These are phyloP conservation scores for Papilio machaon DNA, from an alignment of 1,140 invertebrate genomes.

Conservation along the genomic window DNA sequence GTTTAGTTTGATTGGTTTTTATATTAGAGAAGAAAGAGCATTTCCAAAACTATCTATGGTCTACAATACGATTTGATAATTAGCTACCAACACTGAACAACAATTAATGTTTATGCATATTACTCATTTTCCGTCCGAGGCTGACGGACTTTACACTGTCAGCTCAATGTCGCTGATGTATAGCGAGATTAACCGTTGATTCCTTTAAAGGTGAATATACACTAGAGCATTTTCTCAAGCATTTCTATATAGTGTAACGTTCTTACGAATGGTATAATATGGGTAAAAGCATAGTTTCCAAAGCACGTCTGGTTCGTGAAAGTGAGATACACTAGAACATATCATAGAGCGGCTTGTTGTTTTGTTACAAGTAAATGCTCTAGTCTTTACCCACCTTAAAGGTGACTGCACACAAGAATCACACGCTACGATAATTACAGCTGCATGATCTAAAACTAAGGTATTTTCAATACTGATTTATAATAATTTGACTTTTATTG, in stretches of 20 bases:
- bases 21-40: neutral
- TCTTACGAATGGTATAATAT: too few relatives aligned
- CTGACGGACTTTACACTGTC: conserved; percentile 52
- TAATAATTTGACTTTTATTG: neutral
- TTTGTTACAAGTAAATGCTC: too few relatives aligned
- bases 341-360: too few relatives aligned
- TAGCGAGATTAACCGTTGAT: conserved; percentile 66
- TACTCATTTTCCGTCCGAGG: conserved; percentile 59
- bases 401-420: conserved; percentile 42
- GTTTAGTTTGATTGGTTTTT: neutral
- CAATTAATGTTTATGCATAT: conserved; percentile 40
- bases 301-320: too few relatives aligned
- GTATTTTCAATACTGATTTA: neutral
- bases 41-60: too few relatives aligned
- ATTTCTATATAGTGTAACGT: too few relatives aligned
- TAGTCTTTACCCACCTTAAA: too few relatives aligned
- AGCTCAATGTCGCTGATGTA: conserved; percentile 66
- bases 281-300: too few relatives aligned
- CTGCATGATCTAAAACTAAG: neutral
- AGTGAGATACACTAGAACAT: too few relatives aligned
- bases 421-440: conserved; percentile 32
- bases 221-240: too few relatives aligned
- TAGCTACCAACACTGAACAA: neutral
- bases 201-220: too few relatives aligned
- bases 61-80: neutral